These are phyloP conservation scores for Sebastiscus tertius DNA, from an alignment of 2,797 vertebrate species.

Conservation along the genomic window DNA sequence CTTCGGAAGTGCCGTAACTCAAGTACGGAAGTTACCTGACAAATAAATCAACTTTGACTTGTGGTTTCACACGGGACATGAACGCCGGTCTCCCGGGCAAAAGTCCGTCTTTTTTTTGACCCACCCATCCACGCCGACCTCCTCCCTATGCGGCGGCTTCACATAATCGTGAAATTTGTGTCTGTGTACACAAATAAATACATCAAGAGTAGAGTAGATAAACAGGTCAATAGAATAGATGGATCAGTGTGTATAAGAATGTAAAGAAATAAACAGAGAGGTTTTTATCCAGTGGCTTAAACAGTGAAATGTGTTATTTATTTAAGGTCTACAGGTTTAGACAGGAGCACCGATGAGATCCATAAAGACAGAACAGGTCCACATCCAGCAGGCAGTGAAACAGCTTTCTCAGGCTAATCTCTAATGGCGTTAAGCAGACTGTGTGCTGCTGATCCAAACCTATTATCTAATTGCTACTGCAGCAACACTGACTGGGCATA, in stretches of 20 bases:
- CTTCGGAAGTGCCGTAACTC: no score
- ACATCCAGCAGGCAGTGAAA: slow-evolving; percentile 55
- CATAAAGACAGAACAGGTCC: slow-evolving; percentile 1
- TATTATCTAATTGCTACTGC: slow-evolving; percentile 80
- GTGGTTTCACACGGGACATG: no score
- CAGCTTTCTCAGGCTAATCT: slow-evolving; percentile 59
- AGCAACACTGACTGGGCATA: slow-evolving; percentile 67
- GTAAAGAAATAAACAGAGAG: not conserved
- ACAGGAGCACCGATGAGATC: not conserved
- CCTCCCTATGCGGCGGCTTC: no score
- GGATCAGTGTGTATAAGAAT: not conserved
- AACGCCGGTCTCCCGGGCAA: no score
- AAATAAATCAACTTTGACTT: no score
- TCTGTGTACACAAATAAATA: no score
- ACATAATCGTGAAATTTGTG: no score
- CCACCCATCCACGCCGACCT: no score
- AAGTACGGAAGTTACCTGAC: no score
- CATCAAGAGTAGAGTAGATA: not conserved
- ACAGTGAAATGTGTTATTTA: not conserved
- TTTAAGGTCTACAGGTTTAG: not conserved
- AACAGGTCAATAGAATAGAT: not conserved
- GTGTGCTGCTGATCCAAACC: slow-evolving; percentile 70
- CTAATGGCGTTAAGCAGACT: slow-evolving; percentile 64
- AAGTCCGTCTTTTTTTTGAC: no score
- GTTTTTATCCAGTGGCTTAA: not conserved